Percentiles rank a stretch among this genome's conserved stretches.
phyloP scores from a whole-genome alignment of 2,888 invertebrate species.

The Andrena haemorrhoa region DNA sequence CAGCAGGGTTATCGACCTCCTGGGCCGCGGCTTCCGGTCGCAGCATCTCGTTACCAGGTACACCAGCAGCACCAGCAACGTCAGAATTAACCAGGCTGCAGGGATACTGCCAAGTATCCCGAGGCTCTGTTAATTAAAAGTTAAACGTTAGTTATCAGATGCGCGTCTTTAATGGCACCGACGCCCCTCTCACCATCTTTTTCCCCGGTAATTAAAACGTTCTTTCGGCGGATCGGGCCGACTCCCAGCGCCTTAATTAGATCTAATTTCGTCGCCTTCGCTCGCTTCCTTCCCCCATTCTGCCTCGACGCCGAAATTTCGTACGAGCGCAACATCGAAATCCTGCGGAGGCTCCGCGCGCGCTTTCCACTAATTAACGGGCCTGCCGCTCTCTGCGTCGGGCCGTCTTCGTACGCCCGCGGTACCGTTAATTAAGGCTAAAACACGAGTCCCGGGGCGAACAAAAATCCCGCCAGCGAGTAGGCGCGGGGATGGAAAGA shows the following conservation, averaged over 20 bases:
- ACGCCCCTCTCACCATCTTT: background rate
- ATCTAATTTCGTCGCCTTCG: background rate
- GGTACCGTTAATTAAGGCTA: slow-evolving; percentile 39
- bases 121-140: slow-evolving; percentile 89
- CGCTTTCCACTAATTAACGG: slow-evolving; percentile 47
- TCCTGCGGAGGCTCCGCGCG: background rate
- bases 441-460: slow-evolving; percentile 3
- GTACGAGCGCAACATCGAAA: slow-evolving; percentile 14
- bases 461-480: slow-evolving; percentile 24
- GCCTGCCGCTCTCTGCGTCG: background rate
- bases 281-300: background rate
- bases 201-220: background rate
- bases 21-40: slow-evolving; percentile 96
- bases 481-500: background rate
- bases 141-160: slow-evolving; percentile 25
- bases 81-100: slow-evolving; percentile 96
- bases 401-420: slow-evolving; percentile 6
- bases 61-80: slow-evolving; percentile 94
- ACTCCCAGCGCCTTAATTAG: slow-evolving; percentile 25
- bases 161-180: slow-evolving; percentile 13
- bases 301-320: slow-evolving; percentile 15
- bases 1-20: slow-evolving; percentile 94
- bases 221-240: background rate
- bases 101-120: slow-evolving; percentile 97
- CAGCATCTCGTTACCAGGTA: slow-evolving; percentile 98